Conservation (phyloP, 1,140 invertebrate genomes). For the Trichonephila clavipes region DNA sequence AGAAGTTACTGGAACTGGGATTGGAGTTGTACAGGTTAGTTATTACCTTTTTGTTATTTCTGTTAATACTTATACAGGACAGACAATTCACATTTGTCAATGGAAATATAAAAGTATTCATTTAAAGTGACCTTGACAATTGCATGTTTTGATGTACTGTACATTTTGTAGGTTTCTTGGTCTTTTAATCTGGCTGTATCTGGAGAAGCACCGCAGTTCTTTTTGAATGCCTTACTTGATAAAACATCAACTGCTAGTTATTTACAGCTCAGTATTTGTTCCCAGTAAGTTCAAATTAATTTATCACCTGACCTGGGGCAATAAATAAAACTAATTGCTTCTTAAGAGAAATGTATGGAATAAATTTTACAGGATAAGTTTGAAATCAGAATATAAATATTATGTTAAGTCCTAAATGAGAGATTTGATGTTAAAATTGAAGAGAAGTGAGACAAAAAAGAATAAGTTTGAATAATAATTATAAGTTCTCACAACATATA, state of each 20-base stretch:
- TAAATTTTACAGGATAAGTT: too few relatives aligned
- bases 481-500: too few relatives aligned
- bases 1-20: constrained; percentile 88
- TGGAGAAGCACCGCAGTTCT: constrained; percentile 93
- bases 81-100: background rate
- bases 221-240: constrained; percentile 93
- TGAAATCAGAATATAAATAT: too few relatives aligned
- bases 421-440: too few relatives aligned
- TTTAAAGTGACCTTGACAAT: background rate
- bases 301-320: too few relatives aligned
- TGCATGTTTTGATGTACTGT: background rate
- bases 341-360: too few relatives aligned
- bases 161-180: background rate
- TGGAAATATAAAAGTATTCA: background rate
- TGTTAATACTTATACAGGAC: background rate
- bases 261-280: constrained; percentile 92
- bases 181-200: constrained; percentile 93
- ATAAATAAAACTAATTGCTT: too few relatives aligned
- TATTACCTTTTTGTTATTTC: background rate
- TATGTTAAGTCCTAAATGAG: too few relatives aligned
- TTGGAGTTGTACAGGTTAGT: constrained; percentile 88
- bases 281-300: constrained; percentile 78
- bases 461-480: too few relatives aligned
- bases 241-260: constrained; percentile 91
- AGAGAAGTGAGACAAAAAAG: too few relatives aligned